These are phyloP conservation scores for Pterobdella sp. DNA, from an alignment of 2,888 invertebrate genomes.

Conservation along the genomic window DNA sequence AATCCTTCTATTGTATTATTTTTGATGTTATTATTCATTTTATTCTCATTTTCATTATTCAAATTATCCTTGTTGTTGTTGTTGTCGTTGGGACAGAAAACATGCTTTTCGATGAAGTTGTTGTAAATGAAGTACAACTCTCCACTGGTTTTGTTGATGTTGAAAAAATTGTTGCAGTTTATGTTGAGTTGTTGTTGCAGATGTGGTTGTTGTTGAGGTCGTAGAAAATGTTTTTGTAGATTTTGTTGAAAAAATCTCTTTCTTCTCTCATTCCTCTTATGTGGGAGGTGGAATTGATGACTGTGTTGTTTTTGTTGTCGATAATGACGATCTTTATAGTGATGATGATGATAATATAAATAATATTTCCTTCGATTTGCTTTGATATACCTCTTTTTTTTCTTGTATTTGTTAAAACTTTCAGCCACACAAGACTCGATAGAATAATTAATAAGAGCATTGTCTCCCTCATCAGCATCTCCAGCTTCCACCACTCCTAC, in stretches of 20 bases:
- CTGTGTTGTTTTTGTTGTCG: no score
- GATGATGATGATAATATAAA: no score
- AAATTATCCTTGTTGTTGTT: not conserved
- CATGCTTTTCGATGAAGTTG: not conserved
- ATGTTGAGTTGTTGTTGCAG: not conserved
- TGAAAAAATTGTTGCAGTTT: not conserved
- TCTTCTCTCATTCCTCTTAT: not conserved
- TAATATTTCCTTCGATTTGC: no score
- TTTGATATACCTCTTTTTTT: not conserved
- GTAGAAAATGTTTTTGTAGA: not conserved
- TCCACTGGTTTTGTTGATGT: not conserved
- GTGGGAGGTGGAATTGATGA: no score
- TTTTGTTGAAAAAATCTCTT: not conserved
- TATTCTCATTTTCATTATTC: not conserved
- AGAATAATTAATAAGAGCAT: not conserved
- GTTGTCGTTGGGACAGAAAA: not conserved
- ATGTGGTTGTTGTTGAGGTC: not conserved
- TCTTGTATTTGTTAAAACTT: not conserved
- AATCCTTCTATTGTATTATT: not conserved
- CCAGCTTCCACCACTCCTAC: not conserved
- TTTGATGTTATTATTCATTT: not conserved
- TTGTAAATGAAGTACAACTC: not conserved
- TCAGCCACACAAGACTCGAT: not conserved
- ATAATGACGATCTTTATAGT: no score
- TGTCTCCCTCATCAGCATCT: not conserved